Evolutionary conservation across 2,113 vertebrate species (phyloP), one percentile per base, ranked within the genome.

Genomic region (Pseudolaguvia tuberculata): DNA sequence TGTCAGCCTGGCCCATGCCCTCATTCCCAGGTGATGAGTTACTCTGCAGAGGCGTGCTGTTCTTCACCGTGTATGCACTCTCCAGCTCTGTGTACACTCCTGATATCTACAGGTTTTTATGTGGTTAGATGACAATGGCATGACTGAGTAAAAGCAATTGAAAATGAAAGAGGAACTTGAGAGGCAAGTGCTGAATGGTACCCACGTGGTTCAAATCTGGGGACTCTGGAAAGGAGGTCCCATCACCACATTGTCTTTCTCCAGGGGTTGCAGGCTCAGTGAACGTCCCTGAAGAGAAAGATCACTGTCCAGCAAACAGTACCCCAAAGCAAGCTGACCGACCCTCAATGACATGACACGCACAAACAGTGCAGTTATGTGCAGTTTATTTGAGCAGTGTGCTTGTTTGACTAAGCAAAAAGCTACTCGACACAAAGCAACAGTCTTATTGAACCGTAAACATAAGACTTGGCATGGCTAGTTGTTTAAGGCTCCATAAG

Each of bases 181-280:
- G 7, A 42, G 39, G 62, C 52, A 65, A 73, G 73, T 23, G 77
- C 66, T 70, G 80, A 79, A 75, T 83, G 76, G 78, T 86, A 84
- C 93, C 90, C 90, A 99, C 97, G 88, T 96, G 95, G 90, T 90
- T 95, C 81, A 96, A 93, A 86, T 98, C 96, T 71, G 97, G 96
- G 18, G 94, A 97, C 89, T 98, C 96, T 0, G 97, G 97, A 77
- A 98, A 94, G 79, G 97, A 99, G 0, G 97, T 99, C 83, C 97
- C 97, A 0, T 98, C 97, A 0, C 97, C 97, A 7, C 96, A 96
- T 86, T 98, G 95, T 72, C 97, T 93, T 89, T 99, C 97, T 72
- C 94, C 97, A 2, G 94, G 91, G 78, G 92, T 93, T 80, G 91
- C 86, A 17, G 87, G 87, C 57, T 97, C 94, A 2, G 91, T 86